These are phyloP conservation scores for Zygaena filipendulae DNA, from an alignment of 2,888 invertebrate species.

Conservation along the genomic window DNA sequence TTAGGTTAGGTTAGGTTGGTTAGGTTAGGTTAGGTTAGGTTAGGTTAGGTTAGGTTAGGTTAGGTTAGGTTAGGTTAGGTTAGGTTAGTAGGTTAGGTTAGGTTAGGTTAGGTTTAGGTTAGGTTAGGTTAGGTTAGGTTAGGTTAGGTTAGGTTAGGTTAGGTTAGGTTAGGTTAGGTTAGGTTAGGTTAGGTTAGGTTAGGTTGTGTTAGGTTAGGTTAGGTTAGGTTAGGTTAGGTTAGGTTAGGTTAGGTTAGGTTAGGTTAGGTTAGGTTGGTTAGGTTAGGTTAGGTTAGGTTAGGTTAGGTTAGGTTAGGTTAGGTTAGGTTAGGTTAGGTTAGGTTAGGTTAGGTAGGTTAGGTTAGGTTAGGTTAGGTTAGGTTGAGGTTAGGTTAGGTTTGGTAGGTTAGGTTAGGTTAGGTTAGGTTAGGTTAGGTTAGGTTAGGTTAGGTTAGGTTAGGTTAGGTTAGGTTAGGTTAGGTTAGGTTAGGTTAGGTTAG, in stretches of 20 bases:
- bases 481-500: conserved; percentile 18
- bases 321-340: conserved; percentile 18
- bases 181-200: conserved; percentile 8
- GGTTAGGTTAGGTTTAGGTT: conserved; percentile 9
- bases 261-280: conserved; percentile 16
- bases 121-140: conserved; percentile 8
- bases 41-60: conserved; percentile 11
- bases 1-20: conserved; percentile 7
- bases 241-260: conserved; percentile 14
- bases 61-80: conserved; percentile 8
- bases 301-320: conserved; percentile 17
- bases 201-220: conserved; percentile 9
- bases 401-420: conserved; percentile 12
- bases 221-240: conserved; percentile 15
- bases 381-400: conserved; percentile 16
- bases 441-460: conserved; percentile 18
- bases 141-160: conserved; percentile 8
- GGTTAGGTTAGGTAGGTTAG: conserved; percentile 12
- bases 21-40: conserved; percentile 10
- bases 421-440: conserved; percentile 18
- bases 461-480: conserved; percentile 19
- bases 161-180: conserved; percentile 9
- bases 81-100: conserved; percentile 10
- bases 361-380: conserved; percentile 17
- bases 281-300: conserved; percentile 10